phyloP scores from a whole-genome alignment of 2,888 invertebrate species.

The Drosophila melanosoma region DNA sequence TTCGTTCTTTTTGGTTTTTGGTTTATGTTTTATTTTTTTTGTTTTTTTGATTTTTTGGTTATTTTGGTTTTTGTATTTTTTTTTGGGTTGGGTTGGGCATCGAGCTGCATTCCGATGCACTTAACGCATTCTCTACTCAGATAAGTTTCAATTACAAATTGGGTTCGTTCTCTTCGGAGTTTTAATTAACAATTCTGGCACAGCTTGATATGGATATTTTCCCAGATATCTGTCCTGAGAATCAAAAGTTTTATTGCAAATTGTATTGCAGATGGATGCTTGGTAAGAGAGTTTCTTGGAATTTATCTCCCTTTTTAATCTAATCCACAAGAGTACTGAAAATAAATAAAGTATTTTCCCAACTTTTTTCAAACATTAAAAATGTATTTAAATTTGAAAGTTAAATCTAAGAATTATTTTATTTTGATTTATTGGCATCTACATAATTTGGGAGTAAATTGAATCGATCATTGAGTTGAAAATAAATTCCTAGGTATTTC shows the following conservation, averaged over 20 bases:
- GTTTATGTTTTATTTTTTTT: slow-evolving; percentile 3
- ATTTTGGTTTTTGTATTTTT: slow-evolving; percentile 3
- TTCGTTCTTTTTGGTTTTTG: slow-evolving; percentile 31
- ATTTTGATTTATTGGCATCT: slow-evolving; percentile 17
- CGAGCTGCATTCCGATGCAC: slow-evolving; percentile 68
- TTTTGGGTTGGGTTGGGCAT: slow-evolving; percentile 43
- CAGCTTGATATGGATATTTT: slow-evolving; percentile 61
- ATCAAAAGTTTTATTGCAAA: slow-evolving; percentile 28
- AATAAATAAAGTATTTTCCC: background rate
- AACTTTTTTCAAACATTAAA: background rate
- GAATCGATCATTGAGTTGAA: slow-evolving; percentile 5
- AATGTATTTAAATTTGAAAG: background rate
- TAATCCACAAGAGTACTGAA: background rate
- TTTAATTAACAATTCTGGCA: slow-evolving; percentile 65
- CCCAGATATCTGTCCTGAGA: slow-evolving; percentile 4
- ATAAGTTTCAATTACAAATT: slow-evolving; percentile 78
- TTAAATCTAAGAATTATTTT: background rate
- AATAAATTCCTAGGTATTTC: slow-evolving; percentile 15
- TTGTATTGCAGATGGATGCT: background rate
- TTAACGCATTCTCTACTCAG: slow-evolving; percentile 70
- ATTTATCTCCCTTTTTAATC: background rate
- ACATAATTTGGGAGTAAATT: background rate
- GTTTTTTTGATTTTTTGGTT: slow-evolving; percentile 1
- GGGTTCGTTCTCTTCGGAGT: slow-evolving; percentile 60
- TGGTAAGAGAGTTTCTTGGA: background rate